These are phyloP conservation scores for Cephus cinctus DNA, from an alignment of 1,140 invertebrate genomes.

Conservation along the genomic window DNA sequence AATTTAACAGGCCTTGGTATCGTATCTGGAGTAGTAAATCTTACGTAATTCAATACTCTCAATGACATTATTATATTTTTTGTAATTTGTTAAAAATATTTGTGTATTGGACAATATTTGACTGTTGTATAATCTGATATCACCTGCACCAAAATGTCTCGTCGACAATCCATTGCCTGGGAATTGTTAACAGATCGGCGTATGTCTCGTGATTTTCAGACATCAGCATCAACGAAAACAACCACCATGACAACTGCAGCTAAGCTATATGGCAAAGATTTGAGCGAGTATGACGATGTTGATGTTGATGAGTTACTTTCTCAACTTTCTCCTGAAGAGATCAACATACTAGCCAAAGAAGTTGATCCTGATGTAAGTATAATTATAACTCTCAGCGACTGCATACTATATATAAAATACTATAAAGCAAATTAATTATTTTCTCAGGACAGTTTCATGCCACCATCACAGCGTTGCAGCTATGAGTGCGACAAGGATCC, in stretches of 20 bases:
- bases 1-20: too few relatives aligned
- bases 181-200: too few relatives aligned
- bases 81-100: too few relatives aligned
- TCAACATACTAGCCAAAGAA: conserved; percentile 96
- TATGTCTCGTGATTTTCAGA: conserved; percentile 61
- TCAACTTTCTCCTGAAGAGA: conserved; percentile 92
- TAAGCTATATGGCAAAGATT: conserved; percentile 89
- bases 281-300: conserved; percentile 92
- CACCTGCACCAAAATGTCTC: too few relatives aligned
- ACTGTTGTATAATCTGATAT: too few relatives aligned
- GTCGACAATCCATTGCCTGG: too few relatives aligned
- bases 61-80: too few relatives aligned
- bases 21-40: too few relatives aligned
- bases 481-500: conserved; percentile 94
- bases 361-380: conserved; percentile 97
- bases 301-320: conserved; percentile 95
- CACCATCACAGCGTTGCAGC: conserved; percentile 91
- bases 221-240: conserved; percentile 80
- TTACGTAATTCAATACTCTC: too few relatives aligned
- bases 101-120: too few relatives aligned
- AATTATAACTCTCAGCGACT: too few relatives aligned
- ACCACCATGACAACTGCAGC: conserved; percentile 85
- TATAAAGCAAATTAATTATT: conserved; percentile 10
- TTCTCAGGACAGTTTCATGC: conserved; percentile 91
- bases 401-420: background rate